A percentile compares a stretch with the other conserved stretches of the same genome.
These are phyloP conservation scores for Poicephalus meyeri DNA, from an alignment of 2,113 vertebrate species.

Conservation along the genomic window DNA sequence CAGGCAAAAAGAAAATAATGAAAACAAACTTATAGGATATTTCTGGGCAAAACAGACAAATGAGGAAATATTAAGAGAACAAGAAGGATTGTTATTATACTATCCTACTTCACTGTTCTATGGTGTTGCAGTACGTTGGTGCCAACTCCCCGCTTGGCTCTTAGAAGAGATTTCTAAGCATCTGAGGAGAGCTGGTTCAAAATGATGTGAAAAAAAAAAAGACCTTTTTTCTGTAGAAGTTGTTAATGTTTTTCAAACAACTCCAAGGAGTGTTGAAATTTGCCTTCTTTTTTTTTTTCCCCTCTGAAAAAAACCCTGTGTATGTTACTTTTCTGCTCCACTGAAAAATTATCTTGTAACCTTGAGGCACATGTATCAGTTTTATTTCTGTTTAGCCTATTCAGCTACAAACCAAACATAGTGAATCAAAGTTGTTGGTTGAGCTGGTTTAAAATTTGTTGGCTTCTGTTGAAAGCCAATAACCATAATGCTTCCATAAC, in stretches of 20 bases:
- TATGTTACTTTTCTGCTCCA: background rate
- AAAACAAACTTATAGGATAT: background rate
- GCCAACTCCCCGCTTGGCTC: background rate
- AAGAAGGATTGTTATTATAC: background rate
- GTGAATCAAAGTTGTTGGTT: background rate
- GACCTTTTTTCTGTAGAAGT: background rate
- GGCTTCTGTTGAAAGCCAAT: conserved; percentile 35
- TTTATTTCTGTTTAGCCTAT: conserved; percentile 31
- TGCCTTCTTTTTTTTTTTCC: background rate
- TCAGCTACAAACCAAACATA: background rate
- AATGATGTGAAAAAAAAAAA: background rate
- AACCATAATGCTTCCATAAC: background rate
- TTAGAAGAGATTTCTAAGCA: background rate
- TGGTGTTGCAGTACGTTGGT: background rate
- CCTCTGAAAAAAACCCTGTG: background rate
- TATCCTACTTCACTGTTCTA: background rate
- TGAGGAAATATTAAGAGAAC: background rate
- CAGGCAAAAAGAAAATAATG: background rate
- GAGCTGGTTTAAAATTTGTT: conserved; percentile 42
- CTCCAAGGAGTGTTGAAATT: background rate
- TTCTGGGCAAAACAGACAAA: background rate
- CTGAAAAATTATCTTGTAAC: background rate
- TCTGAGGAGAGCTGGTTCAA: background rate
- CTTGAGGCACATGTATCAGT: background rate
- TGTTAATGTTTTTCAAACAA: background rate